phyloP scores from a whole-genome alignment of 2,888 invertebrate species.

The Metalampra italica region DNA sequence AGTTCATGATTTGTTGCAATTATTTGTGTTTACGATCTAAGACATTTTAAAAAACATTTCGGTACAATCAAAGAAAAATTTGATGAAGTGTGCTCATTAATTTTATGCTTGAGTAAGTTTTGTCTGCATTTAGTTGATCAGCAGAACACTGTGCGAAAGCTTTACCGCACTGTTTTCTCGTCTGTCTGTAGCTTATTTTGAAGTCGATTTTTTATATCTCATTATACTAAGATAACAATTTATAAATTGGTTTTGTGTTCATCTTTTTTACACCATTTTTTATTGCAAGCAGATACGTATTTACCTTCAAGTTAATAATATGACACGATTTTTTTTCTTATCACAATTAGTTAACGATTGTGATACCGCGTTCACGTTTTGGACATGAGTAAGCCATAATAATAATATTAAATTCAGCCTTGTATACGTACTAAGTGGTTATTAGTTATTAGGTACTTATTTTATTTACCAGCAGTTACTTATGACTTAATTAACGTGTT shows the following conservation, averaged over 20 bases:
- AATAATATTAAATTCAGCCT: constrained; percentile 6
- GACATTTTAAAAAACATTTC: too few species aligned
- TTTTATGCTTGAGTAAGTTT: neutral
- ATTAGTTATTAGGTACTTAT: neutral
- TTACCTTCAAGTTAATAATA: neutral
- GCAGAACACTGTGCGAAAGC: too few species aligned
- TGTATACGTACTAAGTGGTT: constrained; percentile 1
- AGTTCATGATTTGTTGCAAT: too few species aligned
- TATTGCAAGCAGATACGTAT: neutral
- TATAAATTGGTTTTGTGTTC: neutral
- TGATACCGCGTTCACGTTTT: constrained; percentile 20
- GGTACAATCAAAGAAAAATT: too few species aligned
- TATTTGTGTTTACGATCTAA: too few species aligned
- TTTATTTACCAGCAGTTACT: neutral
- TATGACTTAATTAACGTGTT: constrained; percentile 2
- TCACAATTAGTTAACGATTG: constrained; percentile 22
- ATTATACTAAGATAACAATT: too few species aligned
- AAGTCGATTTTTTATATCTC: too few species aligned
- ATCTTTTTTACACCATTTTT: neutral
- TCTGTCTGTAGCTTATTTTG: too few species aligned
- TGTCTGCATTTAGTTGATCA: too few species aligned
- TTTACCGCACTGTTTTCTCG: too few species aligned
- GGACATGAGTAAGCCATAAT: constrained; percentile 12
- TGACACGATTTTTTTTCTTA: constrained; percentile 18
- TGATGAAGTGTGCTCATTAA: neutral